Conservation (phyloP, 1,140 invertebrate species). For the Caligus rogercresseyi region DNA sequence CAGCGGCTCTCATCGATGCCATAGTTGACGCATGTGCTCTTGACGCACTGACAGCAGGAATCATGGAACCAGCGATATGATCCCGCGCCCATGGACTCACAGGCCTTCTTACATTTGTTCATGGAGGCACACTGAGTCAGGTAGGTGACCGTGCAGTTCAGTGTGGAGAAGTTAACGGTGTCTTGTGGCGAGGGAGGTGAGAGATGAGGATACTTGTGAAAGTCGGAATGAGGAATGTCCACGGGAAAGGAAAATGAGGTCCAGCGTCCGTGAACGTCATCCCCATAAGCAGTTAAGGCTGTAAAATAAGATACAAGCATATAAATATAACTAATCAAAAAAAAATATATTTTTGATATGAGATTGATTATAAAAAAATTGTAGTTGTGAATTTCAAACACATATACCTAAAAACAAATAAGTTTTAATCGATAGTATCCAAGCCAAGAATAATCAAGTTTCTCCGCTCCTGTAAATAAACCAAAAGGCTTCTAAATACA, state of each 20-base stretch:
- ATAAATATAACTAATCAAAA: too few relatives aligned
- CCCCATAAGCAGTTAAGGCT: neutral
- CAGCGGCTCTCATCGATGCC: slow-evolving; percentile 68
- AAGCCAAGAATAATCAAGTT: too few relatives aligned
- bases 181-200: slow-evolving; percentile 35
- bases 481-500: too few relatives aligned
- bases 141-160: slow-evolving; percentile 83
- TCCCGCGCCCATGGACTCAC: slow-evolving; percentile 52
- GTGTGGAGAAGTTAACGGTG: slow-evolving; percentile 39
- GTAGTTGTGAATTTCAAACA: too few relatives aligned
- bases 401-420: too few relatives aligned
- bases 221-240: slow-evolving; percentile 34
- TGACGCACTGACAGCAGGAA: slow-evolving; percentile 74
- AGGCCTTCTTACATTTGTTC: slow-evolving; percentile 61
- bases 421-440: too few relatives aligned
- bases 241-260: slow-evolving; percentile 55
- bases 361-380: too few relatives aligned
- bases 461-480: too few relatives aligned
- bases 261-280: slow-evolving; percentile 34
- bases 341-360: too few relatives aligned
- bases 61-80: slow-evolving; percentile 82
- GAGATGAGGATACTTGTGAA: neutral
- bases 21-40: slow-evolving; percentile 71
- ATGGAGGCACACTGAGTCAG: slow-evolving; percentile 73
- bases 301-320: too few relatives aligned